These are phyloP conservation scores for Salvelinus alpinus DNA, from an alignment of 2,113 vertebrate genomes.

Conservation along the genomic window DNA sequence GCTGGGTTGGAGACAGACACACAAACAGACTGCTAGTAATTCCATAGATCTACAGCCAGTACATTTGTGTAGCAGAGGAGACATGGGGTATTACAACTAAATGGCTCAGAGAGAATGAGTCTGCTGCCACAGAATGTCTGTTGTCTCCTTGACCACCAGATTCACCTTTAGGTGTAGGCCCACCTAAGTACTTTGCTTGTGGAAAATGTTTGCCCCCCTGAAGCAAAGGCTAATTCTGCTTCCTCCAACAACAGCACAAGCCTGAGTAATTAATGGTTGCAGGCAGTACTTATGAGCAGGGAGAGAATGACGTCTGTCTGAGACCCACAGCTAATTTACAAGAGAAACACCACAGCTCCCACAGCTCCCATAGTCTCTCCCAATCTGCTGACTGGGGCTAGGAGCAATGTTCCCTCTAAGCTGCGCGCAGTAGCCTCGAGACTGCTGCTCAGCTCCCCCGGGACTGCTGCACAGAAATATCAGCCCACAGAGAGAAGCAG, in stretches of 20 bases:
- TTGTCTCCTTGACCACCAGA: not conserved
- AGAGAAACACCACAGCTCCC: not conserved
- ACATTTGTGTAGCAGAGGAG: not conserved
- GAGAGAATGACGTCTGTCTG: not conserved
- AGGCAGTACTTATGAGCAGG: constrained; percentile 6
- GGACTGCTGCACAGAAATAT: too few species aligned
- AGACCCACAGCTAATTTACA: not conserved
- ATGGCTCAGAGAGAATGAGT: constrained; percentile 4
- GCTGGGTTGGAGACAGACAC: not conserved
- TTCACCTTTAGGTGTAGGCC: constrained; percentile 1
- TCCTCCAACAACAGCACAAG: too few species aligned
- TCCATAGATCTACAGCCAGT: not conserved
- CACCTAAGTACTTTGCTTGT: too few species aligned
- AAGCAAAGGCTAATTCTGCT: not conserved
- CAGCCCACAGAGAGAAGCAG: too few species aligned
- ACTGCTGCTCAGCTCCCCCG: too few species aligned
- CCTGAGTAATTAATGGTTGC: constrained; percentile 16
- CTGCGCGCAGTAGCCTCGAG: too few species aligned
- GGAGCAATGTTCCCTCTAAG: not conserved
- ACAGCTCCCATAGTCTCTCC: not conserved
- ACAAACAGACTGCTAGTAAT: not conserved
- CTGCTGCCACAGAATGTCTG: not conserved
- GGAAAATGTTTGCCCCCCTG: not conserved
- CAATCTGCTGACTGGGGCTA: not conserved
- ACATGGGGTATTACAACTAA: not conserved